Evolutionary conservation across 1,140 invertebrate species (phyloP), one percentile per base, ranked within the genome.

Genomic region (Papilio polytes): DNA sequence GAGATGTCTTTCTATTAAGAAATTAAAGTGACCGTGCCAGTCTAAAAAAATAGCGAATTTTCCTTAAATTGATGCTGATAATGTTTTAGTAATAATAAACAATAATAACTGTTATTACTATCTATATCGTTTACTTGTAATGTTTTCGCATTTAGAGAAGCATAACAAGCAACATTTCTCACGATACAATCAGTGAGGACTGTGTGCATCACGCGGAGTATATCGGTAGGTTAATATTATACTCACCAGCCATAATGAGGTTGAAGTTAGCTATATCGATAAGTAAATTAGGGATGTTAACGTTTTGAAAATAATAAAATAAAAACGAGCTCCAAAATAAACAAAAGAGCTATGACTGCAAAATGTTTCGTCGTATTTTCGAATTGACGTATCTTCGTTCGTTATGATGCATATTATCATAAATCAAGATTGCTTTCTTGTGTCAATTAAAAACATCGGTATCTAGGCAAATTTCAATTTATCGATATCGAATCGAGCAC

Each of bases 401-500:
- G 46, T 51, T 51, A 36, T 36, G 36, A 36, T 36, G 36, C 36
- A 41, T 41, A 41, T 41, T 41, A 41, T 41, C 8, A 41, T 41
- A 41, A 41, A 2, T 36, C 36, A 36, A 3, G 36, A 36, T 36
- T 36, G 3, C 36, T 36, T 36, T 36, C 36, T 36, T 36, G 36
- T 36, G 36, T 36, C 36, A 36, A 36, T 36, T 36, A 36, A 1
- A 36, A 36, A 36, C 26, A n/a, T n/a, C n/a, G n/a, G n/a, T 36
- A 36, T 36, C 36, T 26, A 26, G 36, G 36, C 6, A 36, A 36
- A 41, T 41, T 41, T 41, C 13, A 72, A 72, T 59, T 73, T 70
- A 81, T 82, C 72, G 72, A 80, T 84, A 86, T 88, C 84, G 86
- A 86, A 72, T 36, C 22, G 9, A 20, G n/a, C 31, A 80, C 85